These are phyloP conservation scores for Heterodera carotae DNA, from an alignment of 1,140 invertebrate species.

Conservation along the genomic window DNA sequence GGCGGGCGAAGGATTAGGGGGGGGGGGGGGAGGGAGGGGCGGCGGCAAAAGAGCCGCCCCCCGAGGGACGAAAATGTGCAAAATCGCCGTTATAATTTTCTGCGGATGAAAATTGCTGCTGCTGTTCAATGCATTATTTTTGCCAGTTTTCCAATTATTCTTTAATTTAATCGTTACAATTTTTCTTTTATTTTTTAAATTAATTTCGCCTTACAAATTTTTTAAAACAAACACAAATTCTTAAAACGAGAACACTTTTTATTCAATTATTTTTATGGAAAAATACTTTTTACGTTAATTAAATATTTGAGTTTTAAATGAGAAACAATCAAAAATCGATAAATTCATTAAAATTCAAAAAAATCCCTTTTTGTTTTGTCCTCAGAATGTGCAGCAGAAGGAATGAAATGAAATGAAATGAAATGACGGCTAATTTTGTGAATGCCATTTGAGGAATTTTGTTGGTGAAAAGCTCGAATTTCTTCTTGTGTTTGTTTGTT, in stretches of 20 bases:
- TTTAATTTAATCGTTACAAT: no score
- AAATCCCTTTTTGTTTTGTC: background rate
- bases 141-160: no score
- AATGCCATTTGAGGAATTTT: background rate
- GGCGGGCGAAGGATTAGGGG: background rate
- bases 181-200: no score
- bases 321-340: no score
- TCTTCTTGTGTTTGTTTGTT: background rate
- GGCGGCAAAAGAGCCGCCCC: no score
- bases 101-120: background rate
- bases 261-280: no score
- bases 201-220: no score
- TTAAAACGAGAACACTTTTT: no score
- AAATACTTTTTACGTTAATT: no score
- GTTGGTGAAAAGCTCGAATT: background rate
- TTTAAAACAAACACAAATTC: no score
- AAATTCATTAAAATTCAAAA: background rate
- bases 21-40: no score
- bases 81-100: conserved; percentile 1
- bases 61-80: background rate
- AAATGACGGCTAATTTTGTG: background rate
- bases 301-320: no score
- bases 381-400: background rate
- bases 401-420: background rate
- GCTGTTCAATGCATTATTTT: background rate